These are phyloP conservation scores for Myiotriccus ornatus DNA, from an alignment of 2,797 vertebrate species.

Conservation along the genomic window DNA sequence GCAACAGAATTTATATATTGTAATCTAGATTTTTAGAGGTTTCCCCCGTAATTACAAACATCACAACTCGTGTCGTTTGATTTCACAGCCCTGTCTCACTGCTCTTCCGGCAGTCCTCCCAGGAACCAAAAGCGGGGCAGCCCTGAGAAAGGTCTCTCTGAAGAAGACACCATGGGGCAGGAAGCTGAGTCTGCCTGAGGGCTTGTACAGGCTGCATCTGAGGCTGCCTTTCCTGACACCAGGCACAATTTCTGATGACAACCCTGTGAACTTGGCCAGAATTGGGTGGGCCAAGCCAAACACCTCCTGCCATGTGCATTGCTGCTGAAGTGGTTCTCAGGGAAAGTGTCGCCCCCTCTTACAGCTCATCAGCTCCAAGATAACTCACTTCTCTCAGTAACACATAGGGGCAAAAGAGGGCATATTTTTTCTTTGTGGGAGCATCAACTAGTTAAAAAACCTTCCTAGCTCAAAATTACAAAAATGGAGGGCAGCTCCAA, in stretches of 20 bases:
- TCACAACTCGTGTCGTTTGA: neutral
- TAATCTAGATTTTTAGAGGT: neutral
- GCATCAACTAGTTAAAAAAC: neutral
- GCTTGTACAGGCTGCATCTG: neutral
- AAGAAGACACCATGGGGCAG: neutral
- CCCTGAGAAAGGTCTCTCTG: neutral
- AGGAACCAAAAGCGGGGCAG: neutral
- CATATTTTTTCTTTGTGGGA: neutral
- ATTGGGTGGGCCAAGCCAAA: rapidly evolving
- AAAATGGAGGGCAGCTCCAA: neutral
- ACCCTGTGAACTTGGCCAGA: neutral
- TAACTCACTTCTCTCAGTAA: neutral
- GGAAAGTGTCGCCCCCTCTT: neutral
- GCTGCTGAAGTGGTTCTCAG: neutral
- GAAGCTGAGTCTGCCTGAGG: neutral
- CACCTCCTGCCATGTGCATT: neutral
- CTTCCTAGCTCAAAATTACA: neutral
- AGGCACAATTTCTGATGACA: neutral
- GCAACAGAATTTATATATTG: neutral
- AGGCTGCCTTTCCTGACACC: neutral
- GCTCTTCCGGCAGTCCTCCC: neutral
- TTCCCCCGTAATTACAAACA: neutral
- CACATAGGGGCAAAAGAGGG: neutral
- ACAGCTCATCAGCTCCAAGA: neutral
- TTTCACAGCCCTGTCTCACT: neutral